Conservation (phyloP, 2,888 invertebrate species). For the Spodoptera picta region DNA sequence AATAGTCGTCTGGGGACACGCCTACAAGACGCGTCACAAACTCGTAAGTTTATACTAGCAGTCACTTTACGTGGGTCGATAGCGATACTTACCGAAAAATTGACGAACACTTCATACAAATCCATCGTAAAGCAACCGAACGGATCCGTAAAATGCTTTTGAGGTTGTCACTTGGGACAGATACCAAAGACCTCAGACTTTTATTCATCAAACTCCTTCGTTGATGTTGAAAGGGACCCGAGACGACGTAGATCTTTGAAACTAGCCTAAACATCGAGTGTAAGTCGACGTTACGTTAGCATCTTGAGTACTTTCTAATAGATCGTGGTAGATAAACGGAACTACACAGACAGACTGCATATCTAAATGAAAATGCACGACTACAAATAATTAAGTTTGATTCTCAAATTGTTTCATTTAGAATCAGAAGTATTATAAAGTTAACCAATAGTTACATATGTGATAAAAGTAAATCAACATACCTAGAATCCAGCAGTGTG, state of each 20-base stretch:
- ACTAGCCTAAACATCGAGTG: conserved; percentile 28
- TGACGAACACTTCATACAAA: no score
- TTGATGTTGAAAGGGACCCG: no score
- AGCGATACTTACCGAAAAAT: no score
- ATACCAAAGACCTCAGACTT: no score
- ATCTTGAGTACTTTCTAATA: conserved; percentile 42
- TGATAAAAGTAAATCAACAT: conserved; percentile 34
- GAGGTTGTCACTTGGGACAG: no score
- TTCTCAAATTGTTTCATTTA: no score
- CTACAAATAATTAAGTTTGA: not conserved
- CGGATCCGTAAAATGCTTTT: no score
- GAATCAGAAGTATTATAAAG: not conserved
- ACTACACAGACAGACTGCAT: conserved; percentile 5
- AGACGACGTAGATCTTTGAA: conserved; percentile 5
- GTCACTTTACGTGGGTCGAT: no score
- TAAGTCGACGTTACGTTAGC: conserved; percentile 9
- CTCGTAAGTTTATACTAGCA: no score
- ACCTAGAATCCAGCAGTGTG: conserved; percentile 43
- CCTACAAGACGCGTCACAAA: not conserved
- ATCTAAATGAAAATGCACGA: conserved; percentile 2
- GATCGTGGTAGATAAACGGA: conserved; percentile 39
- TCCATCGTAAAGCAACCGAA: no score
- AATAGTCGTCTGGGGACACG: not conserved
- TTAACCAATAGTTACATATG: not conserved
- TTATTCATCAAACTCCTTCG: no score